Evolutionary conservation across 2,113 vertebrate species (phyloP).

Genomic region (Orthonyx spaldingii): DNA sequence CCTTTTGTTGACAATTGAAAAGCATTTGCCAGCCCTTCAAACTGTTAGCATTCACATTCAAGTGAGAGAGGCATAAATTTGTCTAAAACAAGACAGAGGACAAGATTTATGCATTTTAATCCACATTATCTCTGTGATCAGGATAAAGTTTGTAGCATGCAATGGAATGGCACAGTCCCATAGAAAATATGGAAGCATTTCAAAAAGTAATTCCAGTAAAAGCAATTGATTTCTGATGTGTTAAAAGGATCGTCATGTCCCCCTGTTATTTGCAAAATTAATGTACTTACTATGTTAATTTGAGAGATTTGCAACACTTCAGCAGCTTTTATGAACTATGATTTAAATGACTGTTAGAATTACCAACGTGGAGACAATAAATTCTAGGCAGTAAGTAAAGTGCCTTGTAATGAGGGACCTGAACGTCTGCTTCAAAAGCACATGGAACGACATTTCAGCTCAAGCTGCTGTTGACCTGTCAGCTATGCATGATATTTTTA

Average conservation of each 20-base stretch:
- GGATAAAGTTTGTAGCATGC: neutral
- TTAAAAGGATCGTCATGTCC: constrained; percentile 8
- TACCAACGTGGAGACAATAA: neutral
- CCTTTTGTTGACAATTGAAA: neutral
- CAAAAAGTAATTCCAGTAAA: constrained; percentile 31
- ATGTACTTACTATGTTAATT: constrained; percentile 39
- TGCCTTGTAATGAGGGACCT: neutral
- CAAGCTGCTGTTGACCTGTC: neutral
- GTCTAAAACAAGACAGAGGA: neutral
- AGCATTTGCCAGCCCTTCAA: neutral
- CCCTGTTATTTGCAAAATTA: constrained; percentile 45
- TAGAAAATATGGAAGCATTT: constrained; percentile 20
- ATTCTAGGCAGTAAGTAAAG: constrained; percentile 2
- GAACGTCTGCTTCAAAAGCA: neutral
- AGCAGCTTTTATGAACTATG: constrained; percentile 36
- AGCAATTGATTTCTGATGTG: constrained; percentile 36
- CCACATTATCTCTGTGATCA: neutral
- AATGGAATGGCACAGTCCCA: neutral
- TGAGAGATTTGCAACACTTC: constrained; percentile 46
- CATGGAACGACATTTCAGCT: neutral
- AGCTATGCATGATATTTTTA: neutral
- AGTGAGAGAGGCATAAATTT: neutral
- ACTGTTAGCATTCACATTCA: neutral
- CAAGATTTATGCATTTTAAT: constrained; percentile 5
- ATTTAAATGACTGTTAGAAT: constrained; percentile 37